Percentiles rank a stretch among this genome's conserved stretches.
Evolutionary conservation across 2,113 vertebrate genomes (phyloP).

Genomic region (Albula glossodonta): DNA sequence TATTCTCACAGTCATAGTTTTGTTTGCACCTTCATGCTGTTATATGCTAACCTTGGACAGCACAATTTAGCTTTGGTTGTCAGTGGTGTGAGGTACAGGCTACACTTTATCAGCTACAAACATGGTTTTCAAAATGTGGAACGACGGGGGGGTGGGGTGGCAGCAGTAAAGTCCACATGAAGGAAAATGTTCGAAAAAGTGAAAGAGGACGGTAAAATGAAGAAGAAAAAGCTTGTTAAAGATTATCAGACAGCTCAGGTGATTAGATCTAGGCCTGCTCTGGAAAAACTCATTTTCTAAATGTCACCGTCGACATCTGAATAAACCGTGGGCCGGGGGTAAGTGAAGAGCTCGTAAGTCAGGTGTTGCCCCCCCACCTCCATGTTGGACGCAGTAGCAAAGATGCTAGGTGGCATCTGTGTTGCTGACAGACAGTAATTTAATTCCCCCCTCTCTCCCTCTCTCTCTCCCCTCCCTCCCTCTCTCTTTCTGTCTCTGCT

Average conservation of each 20-base stretch:
- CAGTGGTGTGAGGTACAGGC: not conserved
- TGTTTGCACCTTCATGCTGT: not conserved
- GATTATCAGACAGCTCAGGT: constrained; percentile 22
- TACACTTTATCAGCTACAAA: not conserved
- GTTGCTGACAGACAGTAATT: constrained; percentile 24
- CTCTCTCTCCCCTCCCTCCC: constrained; percentile 54
- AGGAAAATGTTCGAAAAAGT: not conserved
- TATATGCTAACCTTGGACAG: not conserved
- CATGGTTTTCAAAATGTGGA: not conserved
- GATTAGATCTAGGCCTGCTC: constrained; percentile 30
- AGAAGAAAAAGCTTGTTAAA: constrained; percentile 25
- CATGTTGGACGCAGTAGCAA: not conserved
- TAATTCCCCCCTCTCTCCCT: constrained; percentile 43
- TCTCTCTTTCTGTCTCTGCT: not conserved
- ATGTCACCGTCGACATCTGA: constrained; percentile 33
- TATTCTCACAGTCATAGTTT: not conserved
- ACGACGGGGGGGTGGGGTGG: not conserved
- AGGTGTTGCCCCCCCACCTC: not conserved
- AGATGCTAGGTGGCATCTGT: constrained; percentile 26
- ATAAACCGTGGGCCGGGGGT: not conserved
- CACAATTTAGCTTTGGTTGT: not conserved
- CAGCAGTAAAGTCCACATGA: not conserved
- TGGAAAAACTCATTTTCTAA: constrained; percentile 33
- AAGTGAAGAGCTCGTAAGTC: constrained; percentile 24
- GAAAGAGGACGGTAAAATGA: not conserved